These are phyloP conservation scores for Thalassarche chlororhynchos DNA, from an alignment of 2,113 vertebrate species.

Conservation along the genomic window DNA sequence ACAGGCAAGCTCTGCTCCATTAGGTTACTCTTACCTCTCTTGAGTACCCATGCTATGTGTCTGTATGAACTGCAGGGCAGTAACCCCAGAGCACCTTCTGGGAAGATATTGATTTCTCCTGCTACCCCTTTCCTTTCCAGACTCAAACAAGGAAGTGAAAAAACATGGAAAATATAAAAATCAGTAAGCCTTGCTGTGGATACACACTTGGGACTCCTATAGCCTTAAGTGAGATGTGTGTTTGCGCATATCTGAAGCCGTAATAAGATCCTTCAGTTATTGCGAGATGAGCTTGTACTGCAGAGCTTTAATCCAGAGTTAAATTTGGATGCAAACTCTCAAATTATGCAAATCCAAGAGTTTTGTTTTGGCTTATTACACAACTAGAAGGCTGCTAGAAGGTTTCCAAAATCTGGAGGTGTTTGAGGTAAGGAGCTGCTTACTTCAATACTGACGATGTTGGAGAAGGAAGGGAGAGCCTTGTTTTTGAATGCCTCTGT, in stretches of 20 bases:
- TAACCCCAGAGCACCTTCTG: not conserved
- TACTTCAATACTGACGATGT: not conserved
- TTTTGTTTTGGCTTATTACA: not conserved
- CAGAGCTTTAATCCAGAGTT: not conserved
- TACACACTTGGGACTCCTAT: not conserved
- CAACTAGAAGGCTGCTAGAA: not conserved
- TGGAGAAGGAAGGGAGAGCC: not conserved
- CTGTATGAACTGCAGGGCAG: not conserved
- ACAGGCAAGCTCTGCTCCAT: not conserved
- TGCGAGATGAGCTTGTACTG: not conserved
- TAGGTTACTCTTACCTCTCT: not conserved
- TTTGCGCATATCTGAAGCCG: not conserved
- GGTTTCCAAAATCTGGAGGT: not conserved
- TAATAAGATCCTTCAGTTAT: not conserved
- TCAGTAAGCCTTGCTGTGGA: not conserved
- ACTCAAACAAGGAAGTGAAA: not conserved
- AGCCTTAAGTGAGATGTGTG: not conserved
- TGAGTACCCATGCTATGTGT: fast-evolving
- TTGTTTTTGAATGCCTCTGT: not conserved
- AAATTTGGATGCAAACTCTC: not conserved
- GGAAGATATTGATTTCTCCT: not conserved
- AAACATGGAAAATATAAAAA: slow-evolving; percentile 1
- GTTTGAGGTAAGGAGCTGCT: not conserved
- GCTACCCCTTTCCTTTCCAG: not conserved
- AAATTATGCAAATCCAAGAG: not conserved